Conservation (phyloP, 2,113 vertebrate genomes). For the Oreochromis niloticus region DNA sequence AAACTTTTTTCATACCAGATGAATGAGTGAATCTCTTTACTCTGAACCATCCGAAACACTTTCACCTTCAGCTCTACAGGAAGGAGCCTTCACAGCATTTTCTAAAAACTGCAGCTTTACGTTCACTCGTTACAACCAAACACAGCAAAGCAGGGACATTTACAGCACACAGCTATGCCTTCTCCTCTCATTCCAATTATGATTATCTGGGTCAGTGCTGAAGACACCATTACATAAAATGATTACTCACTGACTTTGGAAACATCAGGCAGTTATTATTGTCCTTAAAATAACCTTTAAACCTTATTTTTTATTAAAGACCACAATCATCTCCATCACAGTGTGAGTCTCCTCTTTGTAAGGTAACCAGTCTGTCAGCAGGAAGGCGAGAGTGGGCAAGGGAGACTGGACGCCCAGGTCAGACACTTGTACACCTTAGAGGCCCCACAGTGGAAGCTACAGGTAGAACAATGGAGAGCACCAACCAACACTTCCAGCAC, state of each 20-base stretch:
- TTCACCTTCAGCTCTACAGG: background rate
- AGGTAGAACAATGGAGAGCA: background rate
- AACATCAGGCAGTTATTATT: background rate
- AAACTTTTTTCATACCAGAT: background rate
- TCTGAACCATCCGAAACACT: no score
- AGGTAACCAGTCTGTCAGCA: background rate
- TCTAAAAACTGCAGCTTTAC: background rate
- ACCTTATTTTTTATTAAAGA: background rate
- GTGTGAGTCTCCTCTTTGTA: background rate
- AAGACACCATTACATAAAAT: background rate
- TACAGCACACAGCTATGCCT: background rate
- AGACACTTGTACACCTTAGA: background rate
- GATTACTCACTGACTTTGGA: background rate
- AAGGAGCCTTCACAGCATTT: background rate
- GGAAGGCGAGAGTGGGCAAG: background rate
- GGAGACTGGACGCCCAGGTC: background rate
- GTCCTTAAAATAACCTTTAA: background rate
- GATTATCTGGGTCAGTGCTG: background rate
- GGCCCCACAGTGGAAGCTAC: background rate
- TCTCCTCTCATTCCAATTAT: background rate
- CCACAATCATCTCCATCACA: background rate
- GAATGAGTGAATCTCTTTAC: background rate
- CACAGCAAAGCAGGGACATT: background rate
- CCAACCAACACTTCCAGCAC: background rate
- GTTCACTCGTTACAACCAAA: background rate